phyloP scores from a whole-genome alignment of 2,797 vertebrate species.

The Xiphophorus birchmanni region DNA sequence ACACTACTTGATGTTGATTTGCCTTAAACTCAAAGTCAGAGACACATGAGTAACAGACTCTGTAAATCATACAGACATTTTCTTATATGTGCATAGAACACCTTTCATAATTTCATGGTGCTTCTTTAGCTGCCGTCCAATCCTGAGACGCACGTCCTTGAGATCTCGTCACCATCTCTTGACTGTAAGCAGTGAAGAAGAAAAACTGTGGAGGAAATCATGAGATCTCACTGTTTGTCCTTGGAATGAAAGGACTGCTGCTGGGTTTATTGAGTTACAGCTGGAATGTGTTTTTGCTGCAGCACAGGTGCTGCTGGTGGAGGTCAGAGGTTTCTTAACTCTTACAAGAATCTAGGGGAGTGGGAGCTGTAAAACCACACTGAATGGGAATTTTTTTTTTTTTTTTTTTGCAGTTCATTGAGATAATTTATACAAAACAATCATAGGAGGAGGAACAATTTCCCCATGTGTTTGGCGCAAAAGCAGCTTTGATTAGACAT shows the following conservation, averaged over 20 bases:
- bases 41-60: neutral
- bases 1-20: neutral
- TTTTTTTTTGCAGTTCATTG: neutral
- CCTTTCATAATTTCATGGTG: conserved; percentile 46
- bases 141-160: neutral
- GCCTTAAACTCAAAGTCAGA: neutral
- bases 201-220: conserved; percentile 36
- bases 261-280: conserved; percentile 47
- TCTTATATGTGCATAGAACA: conserved; percentile 34
- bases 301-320: conserved; percentile 37
- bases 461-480: conserved; percentile 9
- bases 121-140: neutral
- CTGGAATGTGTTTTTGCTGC: conserved; percentile 41
- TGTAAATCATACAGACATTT: neutral
- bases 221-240: conserved; percentile 54
- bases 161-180: conserved; percentile 37
- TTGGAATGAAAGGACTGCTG: conserved; percentile 42
- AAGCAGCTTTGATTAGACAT: neutral
- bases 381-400: conserved; percentile 7
- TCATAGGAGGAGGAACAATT: neutral
- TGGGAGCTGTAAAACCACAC: neutral
- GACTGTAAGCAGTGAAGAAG: conserved; percentile 44
- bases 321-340: neutral
- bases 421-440: neutral
- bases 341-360: conserved; percentile 24